Conservation (phyloP, 2,797 vertebrate species). For the Pampus argenteus region DNA sequence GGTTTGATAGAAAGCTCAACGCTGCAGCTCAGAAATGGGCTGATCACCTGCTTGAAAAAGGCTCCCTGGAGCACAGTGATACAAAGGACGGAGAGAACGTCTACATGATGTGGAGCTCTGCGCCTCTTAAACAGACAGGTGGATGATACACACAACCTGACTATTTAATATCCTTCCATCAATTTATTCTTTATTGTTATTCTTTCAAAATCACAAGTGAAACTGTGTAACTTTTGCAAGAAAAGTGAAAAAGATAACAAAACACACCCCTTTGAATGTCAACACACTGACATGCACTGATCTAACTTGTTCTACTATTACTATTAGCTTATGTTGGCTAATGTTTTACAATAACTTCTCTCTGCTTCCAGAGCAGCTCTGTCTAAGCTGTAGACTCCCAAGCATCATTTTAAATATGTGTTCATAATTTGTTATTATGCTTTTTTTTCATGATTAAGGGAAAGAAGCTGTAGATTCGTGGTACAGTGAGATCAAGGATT, state of each 20-base stretch:
- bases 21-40: conserved; percentile 78
- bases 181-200: neutral
- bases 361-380: neutral
- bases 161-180: neutral
- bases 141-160: neutral
- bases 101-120: conserved; percentile 53
- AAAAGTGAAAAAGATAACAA: no score
- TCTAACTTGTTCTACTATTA: neutral
- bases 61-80: conserved; percentile 57
- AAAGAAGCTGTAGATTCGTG: conserved; percentile 77
- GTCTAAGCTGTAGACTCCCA: neutral
- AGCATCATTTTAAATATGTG: neutral
- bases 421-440: neutral
- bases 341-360: no score
- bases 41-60: conserved; percentile 47
- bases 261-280: no score
- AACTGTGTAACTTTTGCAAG: neutral
- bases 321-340: neutral
- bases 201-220: neutral
- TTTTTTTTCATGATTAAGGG: conserved; percentile 49
- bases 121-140: conserved; percentile 50
- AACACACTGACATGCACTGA: no score
- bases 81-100: conserved; percentile 77
- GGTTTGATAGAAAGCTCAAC: conserved; percentile 50
- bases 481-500: conserved; percentile 83